Evolutionary conservation across 2,797 vertebrate species (phyloP).

Genomic region (Emydoidea blandingii): DNA sequence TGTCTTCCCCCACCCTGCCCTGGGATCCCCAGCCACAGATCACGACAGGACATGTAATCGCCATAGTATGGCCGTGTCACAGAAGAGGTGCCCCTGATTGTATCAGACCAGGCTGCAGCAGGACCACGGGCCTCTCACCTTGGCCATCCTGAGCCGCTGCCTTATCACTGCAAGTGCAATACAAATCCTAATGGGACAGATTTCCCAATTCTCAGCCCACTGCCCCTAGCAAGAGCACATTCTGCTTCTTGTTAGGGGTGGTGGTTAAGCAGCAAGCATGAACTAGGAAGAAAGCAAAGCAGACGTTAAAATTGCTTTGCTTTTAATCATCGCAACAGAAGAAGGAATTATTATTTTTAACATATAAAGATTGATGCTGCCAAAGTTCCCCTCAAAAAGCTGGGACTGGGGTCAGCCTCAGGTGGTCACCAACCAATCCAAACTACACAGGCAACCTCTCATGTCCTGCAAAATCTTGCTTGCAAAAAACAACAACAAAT

Average conservation of each 20-base stretch:
- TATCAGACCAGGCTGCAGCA: background rate
- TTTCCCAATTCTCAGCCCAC: background rate
- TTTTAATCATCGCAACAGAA: no score
- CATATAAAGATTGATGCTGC: background rate
- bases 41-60: background rate
- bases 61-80: background rate
- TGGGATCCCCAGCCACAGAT: background rate
- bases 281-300: background rate
- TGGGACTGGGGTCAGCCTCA: background rate
- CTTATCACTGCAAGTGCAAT: background rate
- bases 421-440: background rate
- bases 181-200: background rate
- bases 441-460: background rate
- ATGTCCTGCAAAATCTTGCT: background rate
- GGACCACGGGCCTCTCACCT: background rate
- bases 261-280: background rate
- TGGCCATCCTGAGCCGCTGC: background rate
- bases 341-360: background rate
- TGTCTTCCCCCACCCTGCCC: background rate
- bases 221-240: background rate
- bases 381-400: background rate
- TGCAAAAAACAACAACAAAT: background rate
- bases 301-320: background rate
- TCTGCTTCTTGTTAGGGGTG: background rate
- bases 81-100: background rate